phyloP scores from a whole-genome alignment of 2,797 vertebrate genomes.

The Phylloscopus collybita region DNA sequence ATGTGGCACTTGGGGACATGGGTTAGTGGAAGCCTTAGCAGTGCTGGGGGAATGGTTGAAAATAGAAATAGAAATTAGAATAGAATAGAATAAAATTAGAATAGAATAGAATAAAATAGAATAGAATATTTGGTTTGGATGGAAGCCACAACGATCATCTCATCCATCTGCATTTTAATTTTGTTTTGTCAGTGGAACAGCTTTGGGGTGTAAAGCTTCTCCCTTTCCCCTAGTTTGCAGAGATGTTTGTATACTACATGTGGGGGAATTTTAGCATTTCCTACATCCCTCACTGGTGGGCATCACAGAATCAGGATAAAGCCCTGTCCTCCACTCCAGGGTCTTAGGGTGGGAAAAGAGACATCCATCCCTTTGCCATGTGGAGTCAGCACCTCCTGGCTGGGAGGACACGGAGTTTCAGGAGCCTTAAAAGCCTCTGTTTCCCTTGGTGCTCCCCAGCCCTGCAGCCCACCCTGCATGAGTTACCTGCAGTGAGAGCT shows the following conservation, averaged over 20 bases:
- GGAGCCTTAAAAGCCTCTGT: neutral
- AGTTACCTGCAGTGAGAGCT: neutral
- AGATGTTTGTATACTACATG: neutral
- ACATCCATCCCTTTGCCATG: neutral
- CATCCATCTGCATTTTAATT: neutral
- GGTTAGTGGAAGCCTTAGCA: neutral
- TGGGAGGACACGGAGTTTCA: neutral
- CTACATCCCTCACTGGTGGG: fast-evolving
- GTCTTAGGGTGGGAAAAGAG: fast-evolving
- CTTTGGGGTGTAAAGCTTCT: neutral
- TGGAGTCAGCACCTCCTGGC: neutral
- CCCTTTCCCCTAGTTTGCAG: neutral
- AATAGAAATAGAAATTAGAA: neutral
- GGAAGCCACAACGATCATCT: fast-evolving
- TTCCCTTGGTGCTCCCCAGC: neutral
- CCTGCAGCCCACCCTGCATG: neutral
- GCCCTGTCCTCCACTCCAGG: neutral
- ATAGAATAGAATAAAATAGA: neutral
- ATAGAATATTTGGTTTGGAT: neutral
- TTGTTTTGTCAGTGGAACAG: neutral
- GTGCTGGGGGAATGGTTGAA: neutral
- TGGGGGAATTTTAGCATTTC: neutral
- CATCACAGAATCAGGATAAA: neutral
- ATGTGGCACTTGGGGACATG: neutral
- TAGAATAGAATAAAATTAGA: neutral